A percentile compares a stretch with the other conserved stretches of the same genome.
Evolutionary conservation across 2,888 invertebrate genomes (phyloP).

Genomic region (Deilephila elpenor): DNA sequence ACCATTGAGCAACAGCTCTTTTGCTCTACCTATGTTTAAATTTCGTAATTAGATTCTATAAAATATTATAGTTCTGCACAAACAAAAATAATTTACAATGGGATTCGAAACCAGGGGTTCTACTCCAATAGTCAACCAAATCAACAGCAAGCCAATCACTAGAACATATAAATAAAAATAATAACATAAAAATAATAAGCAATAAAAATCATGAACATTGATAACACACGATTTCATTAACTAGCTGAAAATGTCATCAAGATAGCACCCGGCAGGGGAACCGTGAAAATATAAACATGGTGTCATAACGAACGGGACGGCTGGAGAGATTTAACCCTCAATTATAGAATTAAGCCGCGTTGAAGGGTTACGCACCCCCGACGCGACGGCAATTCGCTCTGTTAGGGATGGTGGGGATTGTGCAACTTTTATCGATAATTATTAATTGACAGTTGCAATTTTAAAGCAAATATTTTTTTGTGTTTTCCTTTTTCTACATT

Average conservation of each 20-base stretch:
- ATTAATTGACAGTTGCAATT: neutral
- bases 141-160: neutral
- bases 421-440: constrained; percentile 30
- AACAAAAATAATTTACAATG: neutral
- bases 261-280: constrained; percentile 58
- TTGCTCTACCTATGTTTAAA: too few species aligned
- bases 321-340: constrained; percentile 81
- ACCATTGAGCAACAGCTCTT: too few species aligned
- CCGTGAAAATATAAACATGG: constrained; percentile 59
- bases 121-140: neutral
- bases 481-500: too few species aligned
- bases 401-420: constrained; percentile 46
- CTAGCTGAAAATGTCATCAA: constrained; percentile 59
- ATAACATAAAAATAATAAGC: neutral
- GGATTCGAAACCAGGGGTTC: neutral
- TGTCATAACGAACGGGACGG: constrained; percentile 77
- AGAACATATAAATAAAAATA: neutral
- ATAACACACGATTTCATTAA: constrained; percentile 25
- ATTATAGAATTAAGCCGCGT: constrained; percentile 80
- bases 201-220: constrained; percentile 1
- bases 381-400: constrained; percentile 59
- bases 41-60: too few species aligned
- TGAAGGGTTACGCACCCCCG: constrained; percentile 77
- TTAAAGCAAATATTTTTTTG: neutral
- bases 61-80: too few species aligned